These are phyloP conservation scores for Smithornis capensis DNA, from an alignment of 2,113 vertebrate genomes.

Conservation along the genomic window DNA sequence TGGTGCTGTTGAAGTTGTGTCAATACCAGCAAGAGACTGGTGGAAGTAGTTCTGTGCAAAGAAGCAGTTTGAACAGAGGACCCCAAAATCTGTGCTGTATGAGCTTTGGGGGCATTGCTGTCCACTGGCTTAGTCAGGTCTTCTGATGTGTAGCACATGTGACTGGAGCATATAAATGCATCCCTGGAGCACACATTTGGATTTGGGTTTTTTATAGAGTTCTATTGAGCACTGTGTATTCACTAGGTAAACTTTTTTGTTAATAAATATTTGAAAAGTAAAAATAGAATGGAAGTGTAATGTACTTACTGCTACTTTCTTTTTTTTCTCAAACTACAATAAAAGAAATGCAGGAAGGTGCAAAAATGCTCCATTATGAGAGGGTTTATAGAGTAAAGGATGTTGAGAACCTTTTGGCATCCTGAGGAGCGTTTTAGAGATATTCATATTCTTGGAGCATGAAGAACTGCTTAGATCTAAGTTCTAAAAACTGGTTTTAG, in stretches of 20 bases:
- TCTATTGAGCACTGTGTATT: fast-evolving
- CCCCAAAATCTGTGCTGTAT: neutral
- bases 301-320: neutral
- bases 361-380: neutral
- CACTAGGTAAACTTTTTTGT: neutral
- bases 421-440: neutral
- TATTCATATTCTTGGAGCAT: neutral
- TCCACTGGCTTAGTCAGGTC: neutral
- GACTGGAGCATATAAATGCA: neutral
- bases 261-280: neutral
- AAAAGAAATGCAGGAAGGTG: neutral
- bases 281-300: neutral
- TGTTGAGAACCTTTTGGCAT: neutral
- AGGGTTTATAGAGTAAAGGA: neutral
- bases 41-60: neutral
- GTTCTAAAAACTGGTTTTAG: neutral
- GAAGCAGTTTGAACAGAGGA: neutral
- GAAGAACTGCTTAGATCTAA: neutral
- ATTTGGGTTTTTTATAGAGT: neutral
- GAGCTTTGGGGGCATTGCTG: neutral
- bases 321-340: neutral
- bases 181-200: neutral
- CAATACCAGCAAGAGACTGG: neutral
- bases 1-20: neutral
- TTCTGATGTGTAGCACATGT: neutral